Percentiles rank a stretch among this genome's conserved stretches.
Conservation (phyloP, 2,888 invertebrate species). For the Apoderus coryli region DNA sequence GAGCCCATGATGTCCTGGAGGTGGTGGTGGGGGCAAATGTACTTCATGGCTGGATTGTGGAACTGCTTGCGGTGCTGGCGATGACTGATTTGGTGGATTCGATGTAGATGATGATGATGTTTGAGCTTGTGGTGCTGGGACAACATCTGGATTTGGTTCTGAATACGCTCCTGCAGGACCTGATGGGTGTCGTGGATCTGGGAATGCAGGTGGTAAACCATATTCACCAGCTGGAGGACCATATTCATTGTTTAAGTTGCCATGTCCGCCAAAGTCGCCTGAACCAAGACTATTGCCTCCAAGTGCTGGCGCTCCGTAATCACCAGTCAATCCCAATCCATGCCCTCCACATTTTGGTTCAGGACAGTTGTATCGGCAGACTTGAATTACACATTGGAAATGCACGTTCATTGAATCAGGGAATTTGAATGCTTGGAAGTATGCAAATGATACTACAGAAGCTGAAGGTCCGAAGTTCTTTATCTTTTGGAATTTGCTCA, state of each 20-base stretch:
- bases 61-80: conserved; percentile 39
- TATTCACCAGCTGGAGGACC: conserved; percentile 54
- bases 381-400: conserved; percentile 93
- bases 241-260: conserved; percentile 43
- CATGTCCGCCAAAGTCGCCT: conserved; percentile 33
- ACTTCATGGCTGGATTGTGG: conserved; percentile 48
- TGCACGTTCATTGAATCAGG: conserved; percentile 95
- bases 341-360: conserved; percentile 75
- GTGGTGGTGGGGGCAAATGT: conserved; percentile 70
- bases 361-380: conserved; percentile 85
- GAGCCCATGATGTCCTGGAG: conserved; percentile 61
- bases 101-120: conserved; percentile 53
- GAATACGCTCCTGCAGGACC: conserved; percentile 72
- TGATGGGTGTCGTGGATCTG: conserved; percentile 77
- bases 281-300: conserved; percentile 26
- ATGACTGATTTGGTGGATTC: conserved; percentile 42
- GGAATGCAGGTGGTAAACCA: conserved; percentile 60
- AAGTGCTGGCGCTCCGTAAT: conserved; percentile 49
- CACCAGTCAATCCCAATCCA: conserved; percentile 42
- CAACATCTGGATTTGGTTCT: conserved; percentile 65
- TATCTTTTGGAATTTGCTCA: conserved; percentile 91
- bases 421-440: conserved; percentile 95
- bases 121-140: conserved; percentile 71
- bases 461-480: conserved; percentile 92
- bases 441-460: conserved; percentile 86